phyloP scores from a whole-genome alignment of 2,113 vertebrate species.

The Turnix velox region DNA sequence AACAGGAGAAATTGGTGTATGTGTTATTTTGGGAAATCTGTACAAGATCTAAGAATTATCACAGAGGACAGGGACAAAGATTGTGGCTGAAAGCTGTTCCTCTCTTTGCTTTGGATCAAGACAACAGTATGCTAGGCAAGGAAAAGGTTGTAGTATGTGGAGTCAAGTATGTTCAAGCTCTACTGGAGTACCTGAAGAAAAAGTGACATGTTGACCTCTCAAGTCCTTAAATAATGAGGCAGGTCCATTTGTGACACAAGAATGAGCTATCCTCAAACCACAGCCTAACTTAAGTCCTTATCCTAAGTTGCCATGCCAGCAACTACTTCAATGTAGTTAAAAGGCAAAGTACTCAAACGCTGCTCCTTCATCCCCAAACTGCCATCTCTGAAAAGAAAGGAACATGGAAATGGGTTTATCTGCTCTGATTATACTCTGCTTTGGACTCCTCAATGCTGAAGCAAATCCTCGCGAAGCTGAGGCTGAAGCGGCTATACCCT shows the following conservation, averaged over 20 bases:
- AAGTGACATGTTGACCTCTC: neutral
- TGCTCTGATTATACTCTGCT: neutral
- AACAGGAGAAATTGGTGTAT: neutral
- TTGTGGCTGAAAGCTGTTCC: neutral
- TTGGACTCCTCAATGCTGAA: neutral
- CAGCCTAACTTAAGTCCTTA: neutral
- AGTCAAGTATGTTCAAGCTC: neutral
- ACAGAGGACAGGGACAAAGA: neutral
- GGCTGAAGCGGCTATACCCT: neutral
- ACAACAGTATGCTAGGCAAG: neutral
- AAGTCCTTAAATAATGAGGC: neutral
- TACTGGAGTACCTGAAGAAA: neutral
- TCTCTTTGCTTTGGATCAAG: neutral
- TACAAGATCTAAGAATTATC: neutral
- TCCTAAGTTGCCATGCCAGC: neutral
- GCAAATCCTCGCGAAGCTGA: neutral
- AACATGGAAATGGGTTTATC: neutral
- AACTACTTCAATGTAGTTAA: neutral
- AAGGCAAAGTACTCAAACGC: neutral
- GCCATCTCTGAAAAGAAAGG: neutral
- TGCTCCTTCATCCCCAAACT: neutral
- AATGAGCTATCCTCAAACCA: neutral
- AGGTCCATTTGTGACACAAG: neutral
- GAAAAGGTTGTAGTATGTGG: neutral
- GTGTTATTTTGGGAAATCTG: neutral